These are phyloP conservation scores for Vespertilio murinus DNA, from an alignment of 2,797 vertebrate genomes.

Conservation along the genomic window DNA sequence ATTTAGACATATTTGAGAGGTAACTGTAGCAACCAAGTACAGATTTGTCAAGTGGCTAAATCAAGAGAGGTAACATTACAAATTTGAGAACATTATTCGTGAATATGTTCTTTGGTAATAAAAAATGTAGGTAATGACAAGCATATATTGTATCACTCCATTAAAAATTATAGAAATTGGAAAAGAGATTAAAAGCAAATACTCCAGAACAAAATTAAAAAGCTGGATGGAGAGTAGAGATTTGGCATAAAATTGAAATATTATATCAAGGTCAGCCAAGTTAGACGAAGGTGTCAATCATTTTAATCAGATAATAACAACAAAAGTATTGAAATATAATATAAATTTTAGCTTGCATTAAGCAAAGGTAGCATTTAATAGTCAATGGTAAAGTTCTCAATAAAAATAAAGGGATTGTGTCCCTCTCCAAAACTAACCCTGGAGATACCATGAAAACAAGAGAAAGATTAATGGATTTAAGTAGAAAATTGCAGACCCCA, in stretches of 20 bases:
- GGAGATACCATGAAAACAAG: background rate
- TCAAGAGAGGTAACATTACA: background rate
- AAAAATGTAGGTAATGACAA: background rate
- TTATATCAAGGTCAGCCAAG: background rate
- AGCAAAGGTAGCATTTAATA: background rate
- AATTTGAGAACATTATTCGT: background rate
- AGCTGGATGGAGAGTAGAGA: background rate
- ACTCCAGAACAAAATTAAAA: background rate
- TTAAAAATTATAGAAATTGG: background rate
- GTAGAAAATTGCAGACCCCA: background rate
- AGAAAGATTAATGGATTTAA: background rate
- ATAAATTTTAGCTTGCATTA: background rate
- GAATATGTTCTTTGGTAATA: background rate
- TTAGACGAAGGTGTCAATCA: background rate
- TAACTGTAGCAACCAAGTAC: background rate
- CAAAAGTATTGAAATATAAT: background rate
- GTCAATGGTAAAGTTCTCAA: background rate
- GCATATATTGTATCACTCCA: background rate
- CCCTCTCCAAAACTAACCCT: background rate
- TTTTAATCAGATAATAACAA: conserved; percentile 10
- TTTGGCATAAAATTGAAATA: background rate
- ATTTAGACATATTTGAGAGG: background rate
- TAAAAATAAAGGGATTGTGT: background rate
- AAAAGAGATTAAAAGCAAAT: background rate
- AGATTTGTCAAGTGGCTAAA: background rate